Conservation (phyloP, 2,113 vertebrate species). For the Chamaetylas fuelleborni region DNA sequence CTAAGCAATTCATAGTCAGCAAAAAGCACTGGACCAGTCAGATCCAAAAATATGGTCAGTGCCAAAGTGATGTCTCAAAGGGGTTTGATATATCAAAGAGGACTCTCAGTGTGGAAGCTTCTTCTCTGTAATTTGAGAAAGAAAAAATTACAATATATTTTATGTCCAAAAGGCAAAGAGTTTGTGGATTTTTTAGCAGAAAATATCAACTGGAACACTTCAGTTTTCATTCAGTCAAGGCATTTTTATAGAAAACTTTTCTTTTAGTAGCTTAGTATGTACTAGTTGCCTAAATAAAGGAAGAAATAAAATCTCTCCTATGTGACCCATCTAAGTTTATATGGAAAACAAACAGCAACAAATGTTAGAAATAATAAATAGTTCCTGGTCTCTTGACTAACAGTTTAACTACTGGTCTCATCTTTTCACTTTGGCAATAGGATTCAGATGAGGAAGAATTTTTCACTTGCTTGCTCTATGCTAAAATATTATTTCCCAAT, state of each 20-base stretch:
- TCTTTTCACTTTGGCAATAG: not conserved
- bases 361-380: not conserved
- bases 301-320: not conserved
- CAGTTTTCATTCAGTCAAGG: not conserved
- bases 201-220: not conserved
- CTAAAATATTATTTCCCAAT: not conserved
- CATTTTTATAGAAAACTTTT: not conserved
- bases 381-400: not conserved
- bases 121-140: not conserved
- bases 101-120: rapidly evolving
- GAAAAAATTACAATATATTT: not conserved
- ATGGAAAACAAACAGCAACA: not conserved
- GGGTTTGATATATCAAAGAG: too few relatives aligned
- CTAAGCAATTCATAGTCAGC: not conserved
- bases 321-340: not conserved
- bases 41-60: not conserved
- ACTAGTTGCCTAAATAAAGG: not conserved
- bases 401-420: not conserved
- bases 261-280: not conserved
- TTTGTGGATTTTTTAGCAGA: not conserved
- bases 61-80: not conserved
- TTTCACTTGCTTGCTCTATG: not conserved
- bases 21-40: not conserved
- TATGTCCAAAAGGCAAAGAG: not conserved
- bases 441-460: not conserved